Base-by-base conservation (phyloP, 2,888 invertebrate genomes). In the Leptinotarsa haldemani region DNA sequence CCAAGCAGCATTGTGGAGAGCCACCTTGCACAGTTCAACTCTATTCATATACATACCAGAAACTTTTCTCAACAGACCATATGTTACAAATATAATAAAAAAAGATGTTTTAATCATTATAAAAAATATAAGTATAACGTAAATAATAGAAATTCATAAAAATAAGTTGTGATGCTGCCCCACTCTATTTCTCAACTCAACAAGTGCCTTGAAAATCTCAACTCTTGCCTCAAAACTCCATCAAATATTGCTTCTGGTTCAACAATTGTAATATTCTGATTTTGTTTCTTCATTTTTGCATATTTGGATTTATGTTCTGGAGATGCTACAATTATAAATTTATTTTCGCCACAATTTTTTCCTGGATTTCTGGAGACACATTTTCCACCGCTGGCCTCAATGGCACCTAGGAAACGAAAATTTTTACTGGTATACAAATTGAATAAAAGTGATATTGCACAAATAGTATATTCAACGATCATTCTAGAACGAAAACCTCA, bases 221-320 rank as follows among this genome's bases (percentile, higher is more conserved):
- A 76, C 77, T 87, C 85, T 74, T 88, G 87, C 61, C 86, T 75
- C 65, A 88, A 81, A 18, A 86, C 84, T 5, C 85, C 86, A 80
- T 87, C 86, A 75, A 87, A 86, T 74, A 88, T 84, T 5, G 86
- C 87, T 77, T 88, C 88, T 4, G 87, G 79, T 69, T 84, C 81
- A 15, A 87, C 81, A 50, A 86, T 81, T 67, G 74, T 82, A n/a
- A 84, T 73, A 20, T 79, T 72, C 4, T 83, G 78, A 74, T 83
- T 79, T 71, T 85, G 83, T 71, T 86, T 85, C 20, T 85, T 74
- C 63, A 85, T 81, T 75, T 78, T 85, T 12, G 78, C 61, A 71
- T 84, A 86, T 82, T 85, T 86, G n/a, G 68, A 75, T 74, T 82
- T 84, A 67, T 85, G 83, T 63, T 85, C 84, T 13, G 81, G 75